Evolutionary conservation across 2,797 vertebrate genomes (phyloP), one percentile per base, ranked within the genome.

Genomic region (Myotis pilosus): DNA sequence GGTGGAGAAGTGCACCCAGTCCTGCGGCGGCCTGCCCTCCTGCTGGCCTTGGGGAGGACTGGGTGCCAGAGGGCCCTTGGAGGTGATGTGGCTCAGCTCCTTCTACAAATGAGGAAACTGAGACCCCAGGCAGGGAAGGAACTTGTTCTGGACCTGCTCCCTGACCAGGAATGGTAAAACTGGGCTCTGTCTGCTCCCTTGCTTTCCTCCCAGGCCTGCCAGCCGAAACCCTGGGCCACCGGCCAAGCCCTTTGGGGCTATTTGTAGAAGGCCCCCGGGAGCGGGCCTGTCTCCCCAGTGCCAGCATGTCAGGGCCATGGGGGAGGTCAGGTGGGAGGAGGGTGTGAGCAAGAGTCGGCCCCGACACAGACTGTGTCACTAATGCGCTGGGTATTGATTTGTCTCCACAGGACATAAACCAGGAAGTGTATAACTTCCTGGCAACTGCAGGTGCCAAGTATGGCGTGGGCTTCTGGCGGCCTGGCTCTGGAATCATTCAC

Each of bases 391-490:
- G n/a, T 96, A 95, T 96, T 93, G 36, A 87, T 47, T 97, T 96
- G 0, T 94, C 30, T 97, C 84, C 87, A 91, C 55, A 99, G 99
- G 99, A 99, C 66, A 98, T 99, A 90, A 99, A 99, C 94, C 97
- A 99, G 90, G 99, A 99, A 96, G 99, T 99, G 41, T 99, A 99
- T 97, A 99, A 99, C 96, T 99, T 99, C 94, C 98, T 99, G 76
- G 98, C 99, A 89, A 98, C 98, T 0, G 98, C 99, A 92, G 99
- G 97, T 92, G 99, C 99, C 88, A 99, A 99, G 96, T 99, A 99
- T 64, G 99, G 99, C 28, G 99, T 99, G 85, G 99, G 99, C 89
- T 99, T 99, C 98, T 99, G 99, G 99, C 99, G 99, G 98, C 99
- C 99, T 17, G 99, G 99, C 13, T 99, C 99, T 0, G 99, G 99